A percentile compares a stretch with the other conserved stretches of the same genome.
Conservation (phyloP, 2,797 vertebrate genomes). For the Spheniscus humboldti region DNA sequence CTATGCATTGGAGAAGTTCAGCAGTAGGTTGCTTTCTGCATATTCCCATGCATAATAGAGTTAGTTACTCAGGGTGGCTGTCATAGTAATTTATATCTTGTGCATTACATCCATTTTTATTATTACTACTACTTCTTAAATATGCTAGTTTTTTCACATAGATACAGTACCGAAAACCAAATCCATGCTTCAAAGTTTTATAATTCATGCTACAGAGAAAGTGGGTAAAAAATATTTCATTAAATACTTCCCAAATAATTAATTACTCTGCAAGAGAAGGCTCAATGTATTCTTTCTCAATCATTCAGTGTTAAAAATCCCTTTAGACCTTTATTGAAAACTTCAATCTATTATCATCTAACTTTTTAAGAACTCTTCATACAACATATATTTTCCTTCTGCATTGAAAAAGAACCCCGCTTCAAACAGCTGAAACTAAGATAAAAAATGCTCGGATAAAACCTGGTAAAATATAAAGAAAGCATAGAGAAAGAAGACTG, state of each 20-base stretch:
- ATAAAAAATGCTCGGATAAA: neutral
- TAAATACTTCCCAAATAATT: neutral
- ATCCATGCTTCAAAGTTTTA: neutral
- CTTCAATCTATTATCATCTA: neutral
- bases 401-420: neutral
- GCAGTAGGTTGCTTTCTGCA: neutral
- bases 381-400: neutral
- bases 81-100: neutral
- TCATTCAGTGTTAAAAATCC: neutral
- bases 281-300: neutral
- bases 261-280: neutral
- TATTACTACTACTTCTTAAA: neutral
- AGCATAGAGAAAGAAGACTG: neutral
- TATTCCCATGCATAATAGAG: neutral
- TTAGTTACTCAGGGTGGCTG: neutral
- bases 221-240: neutral
- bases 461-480: neutral
- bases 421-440: neutral
- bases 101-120: neutral
- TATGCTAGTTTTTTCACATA: neutral
- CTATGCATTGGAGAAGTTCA: neutral
- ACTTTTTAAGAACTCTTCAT: neutral
- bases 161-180: neutral
- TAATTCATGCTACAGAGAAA: neutral
- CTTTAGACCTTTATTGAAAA: neutral